A percentile compares a stretch with the other conserved stretches of the same genome.
Conservation (phyloP, 2,797 vertebrate genomes). For the Paguma larvata region DNA sequence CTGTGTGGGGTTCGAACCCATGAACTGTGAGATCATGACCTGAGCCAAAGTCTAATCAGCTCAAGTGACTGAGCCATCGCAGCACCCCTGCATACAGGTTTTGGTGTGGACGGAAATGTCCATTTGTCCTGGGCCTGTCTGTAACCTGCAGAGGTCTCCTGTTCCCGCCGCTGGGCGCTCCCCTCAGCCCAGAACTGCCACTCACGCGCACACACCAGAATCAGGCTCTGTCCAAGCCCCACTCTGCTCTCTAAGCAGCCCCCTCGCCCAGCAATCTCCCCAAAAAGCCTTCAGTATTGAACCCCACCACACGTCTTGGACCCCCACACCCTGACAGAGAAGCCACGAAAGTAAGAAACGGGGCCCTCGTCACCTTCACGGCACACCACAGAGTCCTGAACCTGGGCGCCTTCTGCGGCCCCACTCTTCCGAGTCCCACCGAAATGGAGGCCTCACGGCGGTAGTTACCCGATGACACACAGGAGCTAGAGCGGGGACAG, state of each 20-base stretch:
- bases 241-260: too few relatives aligned
- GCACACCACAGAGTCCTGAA: neutral
- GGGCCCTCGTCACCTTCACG: accelerated
- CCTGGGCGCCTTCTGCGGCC: neutral
- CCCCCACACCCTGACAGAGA: neutral
- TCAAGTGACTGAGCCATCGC: too few relatives aligned
- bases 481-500: neutral
- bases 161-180: neutral
- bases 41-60: too few relatives aligned
- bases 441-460: neutral
- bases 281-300: neutral
- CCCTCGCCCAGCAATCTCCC: neutral
- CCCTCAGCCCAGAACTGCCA: neutral
- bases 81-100: neutral
- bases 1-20: too few relatives aligned
- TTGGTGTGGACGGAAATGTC: neutral
- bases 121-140: too few relatives aligned
- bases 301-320: accelerated
- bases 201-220: neutral
- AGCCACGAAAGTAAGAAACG: neutral
- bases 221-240: neutral
- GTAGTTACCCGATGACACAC: neutral
- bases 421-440: accelerated
- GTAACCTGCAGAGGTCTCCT: neutral
- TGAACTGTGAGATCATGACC: too few relatives aligned